Evolutionary conservation across 1,140 invertebrate genomes (phyloP), one percentile per base, ranked within the genome.

Genomic region (Aphelenchoides avenae): DNA sequence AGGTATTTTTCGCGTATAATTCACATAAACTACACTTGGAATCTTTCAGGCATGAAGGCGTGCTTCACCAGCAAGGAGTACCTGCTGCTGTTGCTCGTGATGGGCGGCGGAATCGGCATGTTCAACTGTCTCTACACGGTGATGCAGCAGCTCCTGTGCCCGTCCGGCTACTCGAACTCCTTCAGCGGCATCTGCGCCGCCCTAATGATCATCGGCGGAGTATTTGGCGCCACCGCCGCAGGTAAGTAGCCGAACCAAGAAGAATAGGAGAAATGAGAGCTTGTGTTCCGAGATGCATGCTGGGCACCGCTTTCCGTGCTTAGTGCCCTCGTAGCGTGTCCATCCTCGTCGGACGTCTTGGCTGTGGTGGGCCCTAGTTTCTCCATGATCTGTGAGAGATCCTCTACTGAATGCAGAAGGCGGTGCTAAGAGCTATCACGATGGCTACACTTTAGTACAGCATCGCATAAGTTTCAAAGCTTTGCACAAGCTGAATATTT

Each of bases 41-140:
- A 26, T 65, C 1, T n/a, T 58, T 33, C 37, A 68, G 70, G 71
- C 15, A 31, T 73, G 15, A 71, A 71, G 41, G 46, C 50, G 13
- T 76, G 73, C 50, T 69, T 74, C 44, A 64, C 61, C 18, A 77
- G 55, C 18, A 53, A 46, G 15, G 40, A 72, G 54, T 75, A 75
- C 52, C 34, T 77, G 22, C 36, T 75, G 15, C 43, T 75, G 9
- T 44, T 75, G 20, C 13, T 75, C 1, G 73, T 75, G 1, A 65
- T 75, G 66, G 73, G 73, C 9, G 73, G 71, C 15, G 73, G 73
- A 15, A 75, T 75, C 43, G 73, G 73, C 26, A 76, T 75, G 75
- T 77, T 75, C 50, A 75, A 75, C 55, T 69, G 65, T 20, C 55
- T 75, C 24, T 75, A 75, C 60, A 75, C 75, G 13, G 49, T 75